A percentile compares a stretch with the other conserved stretches of the same genome.
Evolutionary conservation across 2,797 vertebrate genomes (phyloP).

Genomic region (Melanotaenia maccullochi): DNA sequence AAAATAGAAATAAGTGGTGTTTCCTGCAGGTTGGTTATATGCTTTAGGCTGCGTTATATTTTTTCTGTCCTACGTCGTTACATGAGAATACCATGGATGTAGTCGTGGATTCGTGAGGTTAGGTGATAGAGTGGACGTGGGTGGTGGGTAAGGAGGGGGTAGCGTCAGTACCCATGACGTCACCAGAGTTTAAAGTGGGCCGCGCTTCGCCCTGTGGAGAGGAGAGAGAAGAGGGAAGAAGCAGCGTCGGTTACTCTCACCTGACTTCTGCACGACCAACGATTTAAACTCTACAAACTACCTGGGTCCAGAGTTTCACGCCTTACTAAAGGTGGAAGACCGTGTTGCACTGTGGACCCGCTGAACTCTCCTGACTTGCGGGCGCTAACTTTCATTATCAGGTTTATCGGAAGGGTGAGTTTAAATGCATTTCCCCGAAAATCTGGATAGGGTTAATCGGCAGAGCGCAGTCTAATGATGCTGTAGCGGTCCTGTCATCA

Average conservation of each 20-base stretch:
- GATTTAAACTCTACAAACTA: constrained; percentile 40
- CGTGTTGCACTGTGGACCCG: constrained; percentile 27
- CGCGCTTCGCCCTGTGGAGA: constrained; percentile 77
- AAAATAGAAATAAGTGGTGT: background rate
- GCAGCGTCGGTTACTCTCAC: constrained; percentile 30
- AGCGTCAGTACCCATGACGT: constrained; percentile 79
- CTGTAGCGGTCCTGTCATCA: constrained; percentile 32
- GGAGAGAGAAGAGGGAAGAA: constrained; percentile 58
- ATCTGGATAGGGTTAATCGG: constrained; percentile 12
- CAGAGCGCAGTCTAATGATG: constrained; percentile 17
- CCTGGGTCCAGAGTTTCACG: constrained; percentile 1
- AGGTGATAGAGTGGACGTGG: background rate
- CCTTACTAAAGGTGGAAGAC: constrained; percentile 29
- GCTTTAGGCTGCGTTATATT: background rate
- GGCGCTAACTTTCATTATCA: constrained; percentile 56
- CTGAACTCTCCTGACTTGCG: constrained; percentile 14
- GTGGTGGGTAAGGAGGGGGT: constrained; percentile 15
- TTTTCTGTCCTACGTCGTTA: background rate
- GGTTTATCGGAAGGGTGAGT: constrained; percentile 59
- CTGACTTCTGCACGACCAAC: constrained; percentile 26
- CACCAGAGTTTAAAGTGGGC: constrained; percentile 87
- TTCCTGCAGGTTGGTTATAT: constrained; percentile 12
- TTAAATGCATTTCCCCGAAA: constrained; percentile 10
- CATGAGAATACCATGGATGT: background rate
- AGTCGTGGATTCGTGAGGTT: background rate